These are phyloP conservation scores for Sminthurides bifidus DNA, from an alignment of 1,140 invertebrate genomes.

Conservation along the genomic window DNA sequence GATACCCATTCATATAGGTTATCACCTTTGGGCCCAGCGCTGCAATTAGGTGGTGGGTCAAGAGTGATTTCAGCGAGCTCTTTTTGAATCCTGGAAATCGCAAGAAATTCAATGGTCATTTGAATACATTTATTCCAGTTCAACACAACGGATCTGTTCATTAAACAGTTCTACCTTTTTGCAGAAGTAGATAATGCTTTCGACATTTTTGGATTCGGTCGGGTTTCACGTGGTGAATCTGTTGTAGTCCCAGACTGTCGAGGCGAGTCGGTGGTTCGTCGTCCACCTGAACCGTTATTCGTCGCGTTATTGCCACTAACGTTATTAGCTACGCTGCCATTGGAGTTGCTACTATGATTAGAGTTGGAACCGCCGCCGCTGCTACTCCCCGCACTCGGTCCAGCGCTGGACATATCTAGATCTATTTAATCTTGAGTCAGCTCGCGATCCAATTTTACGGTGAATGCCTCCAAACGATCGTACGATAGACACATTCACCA, in stretches of 20 bases:
- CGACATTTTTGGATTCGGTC: slow-evolving; percentile 85
- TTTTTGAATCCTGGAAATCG: slow-evolving; percentile 69
- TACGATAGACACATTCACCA: too few species aligned
- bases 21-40: slow-evolving; percentile 91
- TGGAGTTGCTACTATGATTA: slow-evolving; percentile 8
- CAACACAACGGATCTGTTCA: too few species aligned
- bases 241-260: too few species aligned
- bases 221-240: slow-evolving; percentile 49
- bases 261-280: slow-evolving; percentile 36
- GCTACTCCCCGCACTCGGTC: slow-evolving; percentile 11
- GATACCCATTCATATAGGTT: slow-evolving; percentile 97
- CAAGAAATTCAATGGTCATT: too few species aligned
- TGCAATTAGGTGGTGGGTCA: slow-evolving; percentile 92
- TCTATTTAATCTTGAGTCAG: too few species aligned
- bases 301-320: too few species aligned
- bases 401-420: neutral
- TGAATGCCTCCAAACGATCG: too few species aligned
- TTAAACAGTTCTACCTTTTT: too few species aligned
- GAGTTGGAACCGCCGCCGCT: slow-evolving; percentile 3
- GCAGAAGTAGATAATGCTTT: slow-evolving; percentile 85
- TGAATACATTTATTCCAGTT: too few species aligned
- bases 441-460: too few species aligned
- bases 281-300: too few species aligned
- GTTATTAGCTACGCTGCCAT: too few species aligned
- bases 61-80: slow-evolving; percentile 92